A percentile compares a stretch with the other conserved stretches of the same genome.
Evolutionary conservation across 1,140 invertebrate genomes (phyloP).

Genomic region (Probaryconus sp.): DNA sequence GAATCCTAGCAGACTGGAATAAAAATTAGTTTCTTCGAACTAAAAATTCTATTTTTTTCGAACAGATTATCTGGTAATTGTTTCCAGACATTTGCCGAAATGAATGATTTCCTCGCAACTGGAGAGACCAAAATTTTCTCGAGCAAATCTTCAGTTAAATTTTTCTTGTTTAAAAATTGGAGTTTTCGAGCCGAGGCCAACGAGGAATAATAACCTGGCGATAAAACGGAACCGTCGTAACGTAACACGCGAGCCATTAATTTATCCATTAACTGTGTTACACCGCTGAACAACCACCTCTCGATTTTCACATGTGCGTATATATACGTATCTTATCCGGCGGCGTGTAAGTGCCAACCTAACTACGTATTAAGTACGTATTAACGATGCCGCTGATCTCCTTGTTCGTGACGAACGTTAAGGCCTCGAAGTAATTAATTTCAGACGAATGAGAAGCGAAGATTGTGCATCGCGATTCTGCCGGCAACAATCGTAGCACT

Average conservation of each 20-base stretch:
- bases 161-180: no score
- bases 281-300: conserved; percentile 43
- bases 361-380: conserved; percentile 64
- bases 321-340: conserved; percentile 8
- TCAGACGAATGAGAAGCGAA: conserved; percentile 64
- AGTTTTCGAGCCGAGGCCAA: conserved; percentile 23
- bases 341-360: conserved; percentile 35
- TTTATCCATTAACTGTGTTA: conserved; percentile 66
- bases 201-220: conserved; percentile 55
- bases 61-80: no score
- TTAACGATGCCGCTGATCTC: conserved; percentile 54
- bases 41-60: no score
- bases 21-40: no score
- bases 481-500: conserved; percentile 39
- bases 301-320: conserved; percentile 40
- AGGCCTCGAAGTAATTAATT: conserved; percentile 66
- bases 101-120: no score
- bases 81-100: no score
- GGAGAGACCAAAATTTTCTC: no score
- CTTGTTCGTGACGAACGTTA: conserved; percentile 59
- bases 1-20: no score
- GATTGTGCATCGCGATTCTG: conserved; percentile 64
- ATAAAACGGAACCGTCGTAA: conserved; percentile 60
- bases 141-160: no score
- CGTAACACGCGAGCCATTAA: conserved; percentile 65